Base-by-base conservation (phyloP, 2,888 invertebrate species). In the Leptarthrus brevirostris region DNA sequence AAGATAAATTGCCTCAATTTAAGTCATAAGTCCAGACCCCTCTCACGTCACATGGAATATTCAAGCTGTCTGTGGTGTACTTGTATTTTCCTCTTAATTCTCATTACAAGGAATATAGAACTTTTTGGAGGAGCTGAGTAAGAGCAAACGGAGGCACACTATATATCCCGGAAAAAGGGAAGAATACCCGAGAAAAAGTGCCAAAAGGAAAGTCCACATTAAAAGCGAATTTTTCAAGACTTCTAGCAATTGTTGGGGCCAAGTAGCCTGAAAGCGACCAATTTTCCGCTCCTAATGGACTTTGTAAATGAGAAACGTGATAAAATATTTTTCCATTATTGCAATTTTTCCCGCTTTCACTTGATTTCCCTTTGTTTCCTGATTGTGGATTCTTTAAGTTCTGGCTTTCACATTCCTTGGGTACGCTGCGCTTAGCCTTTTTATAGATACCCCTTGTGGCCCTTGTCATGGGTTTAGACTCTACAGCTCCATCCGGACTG, bases 231-330 rank as follows among this genome's bases (percentile, higher is more conserved):
- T 30, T 30, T 56, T 56, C 26, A 56, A 30, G 56, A 56, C 56
- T 16, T 56, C 30, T 14, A 30, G 30, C 22, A 30, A 30, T 30
- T 30, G 5, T 30, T 30, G 8, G 30, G 30, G 1, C 30, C 4
- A 30, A 30, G 5, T 6, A 30, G 1, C 8, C 30, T 30, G 4
- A 30, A 30, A 30, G 30, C 30, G 8, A 30, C 30, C 30, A 30
- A 30, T 30, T 56, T 26, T 26, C 14, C 56, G 26, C 61, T 61
- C 30, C 34, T 73, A 75, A 75, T 73, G 73, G 69, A 75, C 75
- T 73, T 73, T 75, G 73, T 73, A 75, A 75, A 75, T 75, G 75
- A 73, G 52, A 40, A 58, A 75, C 75, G 73, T 73, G 75, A 75
- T 75, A 75, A 75, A 75, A 75, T 73, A 75, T 73, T 75, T 75